phyloP scores from a whole-genome alignment of 2,113 vertebrate genomes.

The Alouatta palliata region DNA sequence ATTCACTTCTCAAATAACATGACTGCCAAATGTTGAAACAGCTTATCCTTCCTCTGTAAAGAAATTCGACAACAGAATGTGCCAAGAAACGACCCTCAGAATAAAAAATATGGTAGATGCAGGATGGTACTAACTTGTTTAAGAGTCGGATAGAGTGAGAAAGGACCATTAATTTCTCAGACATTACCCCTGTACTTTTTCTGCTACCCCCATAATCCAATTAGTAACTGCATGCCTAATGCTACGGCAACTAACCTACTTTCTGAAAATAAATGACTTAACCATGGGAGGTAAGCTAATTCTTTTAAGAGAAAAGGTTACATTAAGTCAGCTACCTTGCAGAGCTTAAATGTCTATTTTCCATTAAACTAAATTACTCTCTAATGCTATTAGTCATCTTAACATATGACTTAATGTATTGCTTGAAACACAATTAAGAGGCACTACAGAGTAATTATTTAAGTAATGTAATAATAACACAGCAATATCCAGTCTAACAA shows the following conservation, averaged over 20 bases:
- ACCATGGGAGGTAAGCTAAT: slow-evolving; percentile 52
- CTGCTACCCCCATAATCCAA: slow-evolving; percentile 21
- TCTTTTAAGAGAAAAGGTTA: slow-evolving; percentile 57
- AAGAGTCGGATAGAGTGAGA: neutral
- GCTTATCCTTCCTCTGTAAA: neutral
- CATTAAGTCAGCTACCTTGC: slow-evolving; percentile 42
- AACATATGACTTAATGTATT: slow-evolving; percentile 42
- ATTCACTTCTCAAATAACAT: neutral
- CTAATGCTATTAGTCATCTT: slow-evolving; percentile 38
- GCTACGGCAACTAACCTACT: slow-evolving; percentile 54
- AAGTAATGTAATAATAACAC: neutral
- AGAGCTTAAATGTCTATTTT: slow-evolving; percentile 51
- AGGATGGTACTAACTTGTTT: neutral
- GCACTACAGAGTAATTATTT: neutral
- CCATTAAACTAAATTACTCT: slow-evolving; percentile 51
- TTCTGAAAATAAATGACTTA: slow-evolving; percentile 73
- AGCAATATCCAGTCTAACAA: too few relatives aligned
- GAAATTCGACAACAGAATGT: neutral
- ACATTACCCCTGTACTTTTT: neutral
- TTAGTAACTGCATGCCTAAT: slow-evolving; percentile 59
- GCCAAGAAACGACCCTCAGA: neutral
- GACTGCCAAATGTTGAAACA: neutral
- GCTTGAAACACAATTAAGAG: neutral
- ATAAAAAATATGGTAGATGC: neutral
- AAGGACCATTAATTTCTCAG: neutral